Evolutionary conservation across 2,797 vertebrate genomes (phyloP), one percentile per base, ranked within the genome.

Genomic region (Podargus strigoides): DNA sequence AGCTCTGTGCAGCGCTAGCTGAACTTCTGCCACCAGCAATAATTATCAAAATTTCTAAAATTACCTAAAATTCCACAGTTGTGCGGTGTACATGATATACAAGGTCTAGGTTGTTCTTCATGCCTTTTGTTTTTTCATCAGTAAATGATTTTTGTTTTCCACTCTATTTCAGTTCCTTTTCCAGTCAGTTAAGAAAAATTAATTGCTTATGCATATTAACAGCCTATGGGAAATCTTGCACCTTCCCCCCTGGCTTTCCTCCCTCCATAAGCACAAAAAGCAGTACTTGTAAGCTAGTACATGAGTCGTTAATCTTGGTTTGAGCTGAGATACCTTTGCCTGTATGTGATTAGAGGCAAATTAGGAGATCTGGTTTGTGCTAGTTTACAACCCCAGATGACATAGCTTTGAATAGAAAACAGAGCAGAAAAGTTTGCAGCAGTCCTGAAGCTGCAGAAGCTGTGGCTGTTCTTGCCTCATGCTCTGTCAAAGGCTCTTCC

Each of bases 361-460:
- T 80, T 64, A 79, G 69, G 81, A 93, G 81, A 88, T 94, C 85
- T 87, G 94, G 70, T 64, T 87, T 69, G 69, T 75, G 63, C 55
- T 93, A 67, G 62, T 88, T 92, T 92, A 90, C 86, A 95, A 27
- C 18, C 37, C 34, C 50, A 90, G 78, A 59, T 90, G 75, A 80
- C 34, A 36, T 10, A 81, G 66, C 32, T 91, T 79, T 90, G 82
- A 89, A 66, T 14, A 78, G 73, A 91, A 85, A 90, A 55, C 14
- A 77, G 72, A 85, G 52, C 68, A 78, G 39, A 87, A 87, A 77
- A n/a, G 23, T 84, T 62, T 90, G 80, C 34, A 42, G 32, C 41
- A 60, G 52, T 58, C 39, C 66, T 81, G 77, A 80, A 83, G 76
- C 36, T 69, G 46, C 30, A 88, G 60, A 73, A 73, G 30, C 60